Evolutionary conservation across 2,888 invertebrate species (phyloP).

Genomic region (Diaphora mendica): DNA sequence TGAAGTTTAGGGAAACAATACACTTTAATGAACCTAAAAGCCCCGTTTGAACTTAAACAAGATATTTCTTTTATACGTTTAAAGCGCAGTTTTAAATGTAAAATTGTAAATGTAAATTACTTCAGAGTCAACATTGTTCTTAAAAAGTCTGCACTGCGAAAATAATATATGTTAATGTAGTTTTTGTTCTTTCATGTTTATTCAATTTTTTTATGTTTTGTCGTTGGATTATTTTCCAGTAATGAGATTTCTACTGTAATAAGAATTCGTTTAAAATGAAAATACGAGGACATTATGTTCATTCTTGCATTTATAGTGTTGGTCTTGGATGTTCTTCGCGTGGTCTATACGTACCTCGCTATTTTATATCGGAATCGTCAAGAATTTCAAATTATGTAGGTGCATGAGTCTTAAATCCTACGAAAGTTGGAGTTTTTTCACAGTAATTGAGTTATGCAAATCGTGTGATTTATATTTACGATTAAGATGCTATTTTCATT

Average conservation of each 20-base stretch:
- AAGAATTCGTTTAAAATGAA: conserved; percentile 24
- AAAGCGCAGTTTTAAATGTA: conserved; percentile 40
- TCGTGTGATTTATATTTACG: too few relatives aligned
- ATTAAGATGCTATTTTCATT: background rate
- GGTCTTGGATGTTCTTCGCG: background rate
- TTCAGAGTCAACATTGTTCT: conserved; percentile 44
- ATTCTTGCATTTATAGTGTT: background rate
- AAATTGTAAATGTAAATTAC: conserved; percentile 26
- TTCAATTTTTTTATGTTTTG: conserved; percentile 44
- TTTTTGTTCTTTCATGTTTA: conserved; percentile 49
- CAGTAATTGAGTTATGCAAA: too few relatives aligned
- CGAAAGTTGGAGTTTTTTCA: background rate
- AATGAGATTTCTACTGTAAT: conserved; percentile 49
- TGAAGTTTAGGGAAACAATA: background rate
- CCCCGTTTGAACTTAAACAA: conserved; percentile 1
- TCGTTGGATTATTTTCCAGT: conserved; percentile 54
- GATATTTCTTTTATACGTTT: conserved; percentile 48
- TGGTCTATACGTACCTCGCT: background rate
- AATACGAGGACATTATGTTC: background rate
- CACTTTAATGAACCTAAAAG: background rate
- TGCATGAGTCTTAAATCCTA: background rate
- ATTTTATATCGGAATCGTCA: background rate
- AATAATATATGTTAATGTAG: conserved; percentile 51
- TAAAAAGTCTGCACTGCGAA: conserved; percentile 40
- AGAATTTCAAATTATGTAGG: background rate